Conservation (phyloP, 2,113 vertebrate genomes). For the Glaucidium brasilianum region DNA sequence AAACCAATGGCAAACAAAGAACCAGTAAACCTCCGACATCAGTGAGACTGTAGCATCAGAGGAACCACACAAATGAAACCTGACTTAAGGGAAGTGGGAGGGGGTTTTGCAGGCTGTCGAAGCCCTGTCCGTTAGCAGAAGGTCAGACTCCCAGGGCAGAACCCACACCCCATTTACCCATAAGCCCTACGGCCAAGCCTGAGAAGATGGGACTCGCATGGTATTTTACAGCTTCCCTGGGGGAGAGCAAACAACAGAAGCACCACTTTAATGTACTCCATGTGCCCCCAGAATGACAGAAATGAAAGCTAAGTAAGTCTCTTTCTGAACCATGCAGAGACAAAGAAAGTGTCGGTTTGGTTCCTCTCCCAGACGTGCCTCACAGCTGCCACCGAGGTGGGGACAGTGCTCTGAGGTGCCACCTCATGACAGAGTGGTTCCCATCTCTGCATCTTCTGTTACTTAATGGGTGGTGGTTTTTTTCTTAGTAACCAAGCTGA, state of each 20-base stretch:
- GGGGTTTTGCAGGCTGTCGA: not conserved
- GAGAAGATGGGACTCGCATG: rapidly evolving
- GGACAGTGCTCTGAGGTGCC: not conserved
- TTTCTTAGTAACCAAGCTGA: not conserved
- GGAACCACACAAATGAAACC: not conserved
- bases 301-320: not conserved
- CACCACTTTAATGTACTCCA: not conserved
- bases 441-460: not conserved
- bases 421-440: not conserved
- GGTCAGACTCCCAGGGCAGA: not conserved
- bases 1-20: not conserved
- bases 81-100: not conserved
- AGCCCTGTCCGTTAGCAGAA: not conserved
- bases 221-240: not conserved
- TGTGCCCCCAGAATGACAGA: not conserved
- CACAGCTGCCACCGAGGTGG: not conserved
- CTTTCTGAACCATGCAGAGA: not conserved
- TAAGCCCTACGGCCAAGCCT: not conserved
- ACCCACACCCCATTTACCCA: not conserved
- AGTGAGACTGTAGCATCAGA: rapidly evolving
- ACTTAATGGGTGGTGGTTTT: not conserved
- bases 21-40: not conserved
- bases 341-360: not conserved
- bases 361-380: not conserved
- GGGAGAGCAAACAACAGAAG: not conserved